A percentile compares a stretch with the other conserved stretches of the same genome.
phyloP scores from a whole-genome alignment of 2,113 vertebrate genomes.

The Sander lucioperca region DNA sequence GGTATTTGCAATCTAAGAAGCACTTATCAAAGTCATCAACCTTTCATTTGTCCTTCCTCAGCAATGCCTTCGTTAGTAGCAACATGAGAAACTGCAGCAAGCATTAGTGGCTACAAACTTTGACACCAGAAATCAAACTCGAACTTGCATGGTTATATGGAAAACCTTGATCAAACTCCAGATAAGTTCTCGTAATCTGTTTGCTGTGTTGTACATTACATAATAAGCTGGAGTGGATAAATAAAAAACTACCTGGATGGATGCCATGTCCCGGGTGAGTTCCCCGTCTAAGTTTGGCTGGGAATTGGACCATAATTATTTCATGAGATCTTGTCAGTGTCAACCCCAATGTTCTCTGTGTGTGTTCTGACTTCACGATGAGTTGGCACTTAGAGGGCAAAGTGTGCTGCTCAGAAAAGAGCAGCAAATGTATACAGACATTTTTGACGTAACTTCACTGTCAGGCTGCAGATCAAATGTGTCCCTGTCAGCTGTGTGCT shows the following conservation, averaged over 20 bases:
- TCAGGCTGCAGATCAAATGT: constrained; percentile 50
- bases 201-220: constrained; percentile 43
- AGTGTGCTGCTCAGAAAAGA: constrained; percentile 51
- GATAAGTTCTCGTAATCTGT: constrained; percentile 20
- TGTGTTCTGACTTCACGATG: constrained; percentile 55
- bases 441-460: constrained; percentile 59
- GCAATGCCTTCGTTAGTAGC: background rate
- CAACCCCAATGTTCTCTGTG: constrained; percentile 40
- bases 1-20: constrained; percentile 1
- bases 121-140: constrained; percentile 20
- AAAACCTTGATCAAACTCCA: constrained; percentile 17
- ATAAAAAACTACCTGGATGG: constrained; percentile 47
- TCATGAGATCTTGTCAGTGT: constrained; percentile 62
- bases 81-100: background rate
- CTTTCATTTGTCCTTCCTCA: constrained; percentile 4
- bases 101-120: background rate
- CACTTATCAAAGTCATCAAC: constrained; percentile 8
- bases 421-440: constrained; percentile 60
- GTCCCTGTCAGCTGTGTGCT: constrained; percentile 32
- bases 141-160: background rate
- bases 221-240: constrained; percentile 46
- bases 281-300: constrained; percentile 43
- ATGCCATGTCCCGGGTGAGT: constrained; percentile 36
- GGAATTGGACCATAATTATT: constrained; percentile 63
- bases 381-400: constrained; percentile 56